phyloP scores from a whole-genome alignment of 2,888 invertebrate genomes.

The Dolichomitus sp. region DNA sequence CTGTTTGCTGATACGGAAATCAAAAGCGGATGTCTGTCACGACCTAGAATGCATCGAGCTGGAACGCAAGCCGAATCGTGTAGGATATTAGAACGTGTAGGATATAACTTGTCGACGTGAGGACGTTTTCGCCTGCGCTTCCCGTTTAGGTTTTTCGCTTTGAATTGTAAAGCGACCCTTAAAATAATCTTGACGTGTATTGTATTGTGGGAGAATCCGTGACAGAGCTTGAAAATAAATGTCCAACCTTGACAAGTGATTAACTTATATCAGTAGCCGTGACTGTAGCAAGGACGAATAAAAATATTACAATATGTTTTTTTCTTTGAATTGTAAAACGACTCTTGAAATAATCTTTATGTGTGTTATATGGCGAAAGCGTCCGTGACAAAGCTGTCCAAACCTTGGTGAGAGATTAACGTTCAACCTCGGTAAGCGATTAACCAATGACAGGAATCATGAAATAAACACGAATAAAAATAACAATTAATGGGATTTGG shows the following conservation, averaged over 20 bases:
- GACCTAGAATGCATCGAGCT: constrained; percentile 79
- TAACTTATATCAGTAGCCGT: not conserved
- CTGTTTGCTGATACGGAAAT: constrained; percentile 81
- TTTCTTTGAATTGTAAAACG: not conserved
- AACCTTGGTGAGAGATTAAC: no score
- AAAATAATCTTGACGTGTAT: not conserved
- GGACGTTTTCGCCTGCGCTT: not conserved
- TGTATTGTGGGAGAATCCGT: not conserved
- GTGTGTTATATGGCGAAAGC: not conserved
- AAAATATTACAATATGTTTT: no score
- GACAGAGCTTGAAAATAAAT: not conserved
- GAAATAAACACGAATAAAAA: no score
- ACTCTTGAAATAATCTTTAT: not conserved
- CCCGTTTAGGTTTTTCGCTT: not conserved
- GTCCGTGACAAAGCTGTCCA: not conserved
- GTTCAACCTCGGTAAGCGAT: no score
- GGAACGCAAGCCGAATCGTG: constrained; percentile 61
- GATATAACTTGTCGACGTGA: not conserved
- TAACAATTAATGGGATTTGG: no score
- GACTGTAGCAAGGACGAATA: not conserved
- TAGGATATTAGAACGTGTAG: constrained; percentile 18
- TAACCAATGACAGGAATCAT: no score
- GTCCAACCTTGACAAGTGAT: not conserved
- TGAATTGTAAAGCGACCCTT: not conserved
- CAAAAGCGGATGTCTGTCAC: constrained; percentile 84